phyloP scores from a whole-genome alignment of 1,140 invertebrate genomes.

The Scaptomyza hsui region DNA sequence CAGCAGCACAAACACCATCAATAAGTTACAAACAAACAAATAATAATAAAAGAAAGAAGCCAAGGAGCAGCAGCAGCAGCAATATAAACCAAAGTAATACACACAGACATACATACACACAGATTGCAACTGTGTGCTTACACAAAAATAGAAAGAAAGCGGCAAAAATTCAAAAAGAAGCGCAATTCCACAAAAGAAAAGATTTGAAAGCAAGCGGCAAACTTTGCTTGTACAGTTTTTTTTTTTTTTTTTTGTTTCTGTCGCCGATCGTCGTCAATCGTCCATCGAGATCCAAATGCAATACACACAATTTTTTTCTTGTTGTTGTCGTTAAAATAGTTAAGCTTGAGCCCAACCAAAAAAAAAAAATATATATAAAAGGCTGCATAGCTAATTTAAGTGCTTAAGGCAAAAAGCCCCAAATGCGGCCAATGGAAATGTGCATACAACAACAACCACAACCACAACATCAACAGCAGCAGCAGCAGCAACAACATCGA shows the following conservation, averaged over 20 bases:
- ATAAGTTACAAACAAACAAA: conserved; percentile 17
- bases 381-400: conserved; percentile 33
- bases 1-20: conserved; percentile 10
- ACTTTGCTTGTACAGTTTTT: conserved; percentile 21
- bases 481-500: conserved; percentile 7
- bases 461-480: conserved; percentile 11
- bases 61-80: neutral
- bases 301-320: conserved; percentile 40
- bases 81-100: neutral
- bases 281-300: neutral
- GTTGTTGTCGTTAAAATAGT: conserved; percentile 56
- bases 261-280: neutral
- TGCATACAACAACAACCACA: conserved; percentile 37
- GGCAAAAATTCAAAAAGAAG: conserved; percentile 18
- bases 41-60: neutral
- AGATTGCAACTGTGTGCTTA: neutral
- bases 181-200: conserved; percentile 2
- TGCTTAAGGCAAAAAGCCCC: conserved; percentile 37
- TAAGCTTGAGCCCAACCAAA: conserved; percentile 32
- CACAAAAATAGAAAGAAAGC: conserved; percentile 33
- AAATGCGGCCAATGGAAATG: conserved; percentile 61
- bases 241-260: conserved; percentile 16
- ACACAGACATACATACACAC: conserved; percentile 16
- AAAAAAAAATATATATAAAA: conserved; percentile 2
- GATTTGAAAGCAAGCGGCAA: conserved; percentile 19